phyloP scores from a whole-genome alignment of 2,888 invertebrate genomes.

The Heliconius ethilla region DNA sequence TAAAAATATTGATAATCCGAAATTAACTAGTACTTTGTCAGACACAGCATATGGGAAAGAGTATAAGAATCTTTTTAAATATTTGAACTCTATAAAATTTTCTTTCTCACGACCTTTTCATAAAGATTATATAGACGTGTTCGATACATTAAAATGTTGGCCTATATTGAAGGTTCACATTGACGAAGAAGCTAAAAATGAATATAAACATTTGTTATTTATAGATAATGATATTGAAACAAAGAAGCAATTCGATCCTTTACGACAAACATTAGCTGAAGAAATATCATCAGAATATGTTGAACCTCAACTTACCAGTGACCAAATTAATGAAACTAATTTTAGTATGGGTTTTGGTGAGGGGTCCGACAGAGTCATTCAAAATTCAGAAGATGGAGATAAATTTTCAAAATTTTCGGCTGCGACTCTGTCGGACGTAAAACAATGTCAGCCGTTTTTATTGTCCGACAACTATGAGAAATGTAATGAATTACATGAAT shows the following conservation, averaged over 20 bases:
- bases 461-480: constrained; percentile 58
- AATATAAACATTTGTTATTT: constrained; percentile 54
- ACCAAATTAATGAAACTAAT: constrained; percentile 64
- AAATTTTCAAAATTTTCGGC: constrained; percentile 74
- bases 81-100: constrained; percentile 68
- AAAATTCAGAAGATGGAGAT: constrained; percentile 70
- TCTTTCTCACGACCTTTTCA: constrained; percentile 69
- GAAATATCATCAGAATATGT: constrained; percentile 60
- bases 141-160: constrained; percentile 59
- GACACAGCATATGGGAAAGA: constrained; percentile 62
- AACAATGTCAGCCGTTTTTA: constrained; percentile 78
- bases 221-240: constrained; percentile 48
- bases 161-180: constrained; percentile 54
- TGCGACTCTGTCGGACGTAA: constrained; percentile 83
- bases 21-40: constrained; percentile 53
- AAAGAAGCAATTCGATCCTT: constrained; percentile 52
- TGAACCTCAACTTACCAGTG: constrained; percentile 51
- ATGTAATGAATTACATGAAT: constrained; percentile 43
- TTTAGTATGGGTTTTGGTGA: constrained; percentile 82
- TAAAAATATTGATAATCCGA: constrained; percentile 70
- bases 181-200: constrained; percentile 41
- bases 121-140: constrained; percentile 64
- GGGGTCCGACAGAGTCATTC: constrained; percentile 81
- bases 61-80: constrained; percentile 62
- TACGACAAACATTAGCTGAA: constrained; percentile 61